Base-by-base conservation (phyloP, 2,113 vertebrate genomes). In the Puntigrus tetrazona region DNA sequence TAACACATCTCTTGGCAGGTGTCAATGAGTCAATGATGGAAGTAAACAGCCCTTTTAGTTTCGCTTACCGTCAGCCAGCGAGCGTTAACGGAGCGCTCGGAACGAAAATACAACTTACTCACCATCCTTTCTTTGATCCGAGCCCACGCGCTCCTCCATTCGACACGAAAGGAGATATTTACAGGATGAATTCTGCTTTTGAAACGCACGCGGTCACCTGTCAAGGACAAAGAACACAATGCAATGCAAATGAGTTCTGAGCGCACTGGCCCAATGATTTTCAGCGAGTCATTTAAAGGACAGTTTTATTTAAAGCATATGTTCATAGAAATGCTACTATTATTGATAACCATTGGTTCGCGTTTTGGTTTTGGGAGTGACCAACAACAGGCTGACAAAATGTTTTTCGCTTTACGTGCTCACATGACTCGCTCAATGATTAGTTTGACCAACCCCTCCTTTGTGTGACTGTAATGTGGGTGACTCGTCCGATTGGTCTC, bases 1-100 rank as follows among this genome's bases (percentile, higher is more conserved):
- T 41, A 59, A 38, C 18, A 45, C 20, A 3, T 18, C 41, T 25
- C 76, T 72, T 22, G 38, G 4, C 18, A 31, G 22, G 50, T 82
- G 76, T 72, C 73, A 72, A 16, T 76, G 72, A 82, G 29, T 81
- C 59, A 52, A 18, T 43, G 70, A 25, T 16, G 72, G 41, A 29
- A 34, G 29, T 34, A 34, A 55, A 52, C 47, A 34, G 47, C 14
- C 16, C 34, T 55, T 52, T 34, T 25, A 76, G 16, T 20, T 5
- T 13, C 36, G 41, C 22, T 22, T 11, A n/a, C 38, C 2, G 27
- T 72, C 69, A 73, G 10, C 7, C 34, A 67, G n/a, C 7, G 29
- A 16, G 18, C 18, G 13, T 52, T 16, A 14, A 43, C 38, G 13
- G n/a, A 3, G 16, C 16, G 20, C 20, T 50, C 16, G 7, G 2